A percentile compares a stretch with the other conserved stretches of the same genome.
Evolutionary conservation across 2,113 vertebrate species (phyloP).

Genomic region (Ceyx margarethae): DNA sequence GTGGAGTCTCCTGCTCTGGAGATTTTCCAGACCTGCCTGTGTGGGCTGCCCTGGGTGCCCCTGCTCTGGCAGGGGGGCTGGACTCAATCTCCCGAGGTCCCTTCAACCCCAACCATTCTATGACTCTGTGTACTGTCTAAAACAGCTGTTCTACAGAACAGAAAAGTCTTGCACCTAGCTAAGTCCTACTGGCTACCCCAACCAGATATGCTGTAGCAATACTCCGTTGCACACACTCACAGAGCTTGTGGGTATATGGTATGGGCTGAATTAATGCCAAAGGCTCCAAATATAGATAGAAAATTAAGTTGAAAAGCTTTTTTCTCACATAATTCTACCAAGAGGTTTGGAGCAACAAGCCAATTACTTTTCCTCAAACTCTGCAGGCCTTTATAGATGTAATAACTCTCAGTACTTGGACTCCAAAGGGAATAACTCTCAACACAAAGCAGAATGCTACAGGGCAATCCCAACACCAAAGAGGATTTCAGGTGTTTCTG

Average conservation of each 20-base stretch:
- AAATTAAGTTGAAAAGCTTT: constrained; percentile 56
- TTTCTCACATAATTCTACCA: constrained; percentile 31
- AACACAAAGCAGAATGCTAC: constrained; percentile 31
- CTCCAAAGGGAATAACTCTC: constrained; percentile 49
- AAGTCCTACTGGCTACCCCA: background rate
- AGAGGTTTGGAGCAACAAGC: constrained; percentile 55
- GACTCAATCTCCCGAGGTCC: too few relatives aligned
- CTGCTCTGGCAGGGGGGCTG: too few relatives aligned
- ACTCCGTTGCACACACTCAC: background rate
- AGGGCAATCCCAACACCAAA: constrained; percentile 45
- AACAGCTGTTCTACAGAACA: background rate
- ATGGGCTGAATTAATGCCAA: constrained; percentile 27
- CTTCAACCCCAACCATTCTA: too few relatives aligned
- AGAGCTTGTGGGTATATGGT: background rate
- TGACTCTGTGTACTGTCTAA: background rate
- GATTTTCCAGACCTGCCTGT: too few relatives aligned
- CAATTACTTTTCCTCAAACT: constrained; percentile 60
- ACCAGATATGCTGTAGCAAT: background rate
- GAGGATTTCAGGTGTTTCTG: constrained; percentile 38
- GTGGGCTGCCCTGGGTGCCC: too few relatives aligned
- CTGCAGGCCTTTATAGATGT: constrained; percentile 47
- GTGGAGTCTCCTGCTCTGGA: too few relatives aligned
- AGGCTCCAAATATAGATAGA: constrained; percentile 31
- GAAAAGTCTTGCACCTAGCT: background rate
- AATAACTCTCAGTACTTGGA: constrained; percentile 23